Conservation (phyloP, 2,113 vertebrate species). For the Nettapus auritus region DNA sequence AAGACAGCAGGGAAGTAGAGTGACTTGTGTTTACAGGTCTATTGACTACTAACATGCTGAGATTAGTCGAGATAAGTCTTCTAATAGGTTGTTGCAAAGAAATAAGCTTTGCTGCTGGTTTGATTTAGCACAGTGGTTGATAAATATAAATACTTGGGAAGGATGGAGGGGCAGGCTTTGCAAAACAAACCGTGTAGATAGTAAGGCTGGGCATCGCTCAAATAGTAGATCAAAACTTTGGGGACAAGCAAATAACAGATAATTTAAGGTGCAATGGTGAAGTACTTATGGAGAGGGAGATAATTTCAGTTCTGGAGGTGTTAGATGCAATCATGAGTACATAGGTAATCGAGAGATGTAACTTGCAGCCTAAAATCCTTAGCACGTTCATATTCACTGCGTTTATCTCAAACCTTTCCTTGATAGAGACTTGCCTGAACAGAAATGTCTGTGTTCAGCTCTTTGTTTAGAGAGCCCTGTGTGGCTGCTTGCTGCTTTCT, state of each 20-base stretch:
- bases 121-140: background rate
- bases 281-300: fast-evolving
- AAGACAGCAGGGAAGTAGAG: background rate
- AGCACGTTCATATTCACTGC: background rate
- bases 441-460: background rate
- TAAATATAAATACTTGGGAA: background rate
- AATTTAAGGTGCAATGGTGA: background rate
- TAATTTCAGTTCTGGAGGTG: fast-evolving
- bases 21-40: background rate
- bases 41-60: background rate
- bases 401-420: background rate
- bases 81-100: background rate
- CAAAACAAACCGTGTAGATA: background rate
- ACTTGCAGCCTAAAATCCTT: background rate
- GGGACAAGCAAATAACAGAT: background rate
- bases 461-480: background rate
- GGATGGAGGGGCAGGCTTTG: background rate
- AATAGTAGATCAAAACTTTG: background rate
- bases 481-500: background rate
- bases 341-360: background rate
- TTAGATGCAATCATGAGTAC: background rate
- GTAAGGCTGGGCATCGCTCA: background rate
- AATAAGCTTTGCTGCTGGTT: background rate
- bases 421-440: background rate
- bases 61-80: background rate